phyloP scores from a whole-genome alignment of 2,888 invertebrate genomes.

The Itoplectis maculator region DNA sequence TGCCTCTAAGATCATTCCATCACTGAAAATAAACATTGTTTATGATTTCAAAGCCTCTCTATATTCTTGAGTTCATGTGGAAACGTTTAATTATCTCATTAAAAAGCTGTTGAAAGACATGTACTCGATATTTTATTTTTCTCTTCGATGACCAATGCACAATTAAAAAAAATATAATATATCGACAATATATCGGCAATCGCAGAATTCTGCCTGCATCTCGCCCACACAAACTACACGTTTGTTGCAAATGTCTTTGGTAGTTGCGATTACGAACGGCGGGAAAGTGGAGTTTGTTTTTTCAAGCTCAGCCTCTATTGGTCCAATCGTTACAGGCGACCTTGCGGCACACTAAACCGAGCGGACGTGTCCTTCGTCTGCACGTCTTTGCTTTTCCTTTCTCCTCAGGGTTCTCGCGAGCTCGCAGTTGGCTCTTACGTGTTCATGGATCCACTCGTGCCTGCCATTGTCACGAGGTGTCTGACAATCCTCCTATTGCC shows the following conservation, averaged over 20 bases:
- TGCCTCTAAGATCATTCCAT: neutral
- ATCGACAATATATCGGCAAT: neutral
- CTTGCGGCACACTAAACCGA: conserved; percentile 53
- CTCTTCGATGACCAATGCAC: too few species aligned
- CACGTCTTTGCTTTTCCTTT: conserved; percentile 54
- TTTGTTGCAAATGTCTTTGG: conserved; percentile 14
- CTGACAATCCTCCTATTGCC: neutral
- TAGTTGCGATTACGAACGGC: neutral
- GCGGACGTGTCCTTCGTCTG: conserved; percentile 54
- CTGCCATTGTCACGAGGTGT: neutral
- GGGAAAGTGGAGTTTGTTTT: conserved; percentile 21
- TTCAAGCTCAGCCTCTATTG: conserved; percentile 28
- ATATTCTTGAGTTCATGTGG: too few species aligned
- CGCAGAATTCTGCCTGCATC: neutral
- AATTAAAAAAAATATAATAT: neutral
- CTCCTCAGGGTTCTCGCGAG: conserved; percentile 43
- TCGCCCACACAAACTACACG: conserved; percentile 19
- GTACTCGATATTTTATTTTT: too few species aligned
- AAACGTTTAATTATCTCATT: too few species aligned
- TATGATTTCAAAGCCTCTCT: too few species aligned
- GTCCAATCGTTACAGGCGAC: conserved; percentile 50
- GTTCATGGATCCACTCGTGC: neutral
- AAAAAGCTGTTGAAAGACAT: too few species aligned
- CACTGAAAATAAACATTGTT: too few species aligned
- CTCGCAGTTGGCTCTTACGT: conserved; percentile 16